A percentile compares a stretch with the other conserved stretches of the same genome.
Evolutionary conservation across 2,888 invertebrate species (phyloP).

Genomic region (Mesorhabditis spiculigera): DNA sequence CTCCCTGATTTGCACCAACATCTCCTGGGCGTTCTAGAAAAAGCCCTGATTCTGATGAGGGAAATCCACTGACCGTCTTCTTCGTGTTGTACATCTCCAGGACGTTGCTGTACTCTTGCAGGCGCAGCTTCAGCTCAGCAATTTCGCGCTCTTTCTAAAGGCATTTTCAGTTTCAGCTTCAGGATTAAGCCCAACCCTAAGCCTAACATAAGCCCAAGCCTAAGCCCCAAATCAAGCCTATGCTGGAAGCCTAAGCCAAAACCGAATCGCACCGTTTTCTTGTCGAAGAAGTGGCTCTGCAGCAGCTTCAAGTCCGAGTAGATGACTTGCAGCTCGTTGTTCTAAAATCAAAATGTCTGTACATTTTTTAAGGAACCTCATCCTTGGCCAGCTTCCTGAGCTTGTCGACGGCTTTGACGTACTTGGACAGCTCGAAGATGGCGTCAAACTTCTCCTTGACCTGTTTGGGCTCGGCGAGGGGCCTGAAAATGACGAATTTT

Average conservation of each 20-base stretch:
- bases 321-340: background rate
- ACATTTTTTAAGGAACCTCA: slow-evolving; percentile 21
- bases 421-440: slow-evolving; percentile 85
- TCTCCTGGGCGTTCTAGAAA: too few species aligned
- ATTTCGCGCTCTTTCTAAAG: slow-evolving; percentile 14
- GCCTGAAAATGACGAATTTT: slow-evolving; percentile 64
- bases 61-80: too few species aligned
- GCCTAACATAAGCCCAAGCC: too few species aligned
- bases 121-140: slow-evolving; percentile 13
- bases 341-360: background rate
- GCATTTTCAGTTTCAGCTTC: too few species aligned
- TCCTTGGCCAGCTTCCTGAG: slow-evolving; percentile 63
- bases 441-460: slow-evolving; percentile 94
- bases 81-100: too few species aligned
- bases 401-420: slow-evolving; percentile 77
- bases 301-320: background rate
- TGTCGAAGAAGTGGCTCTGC: background rate
- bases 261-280: too few species aligned
- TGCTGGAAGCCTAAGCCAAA: too few species aligned
- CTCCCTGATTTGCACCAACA: too few species aligned
- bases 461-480: slow-evolving; percentile 85
- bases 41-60: too few species aligned
- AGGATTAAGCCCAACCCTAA: too few species aligned
- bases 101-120: slow-evolving; percentile 12
- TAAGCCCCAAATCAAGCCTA: too few species aligned